Evolutionary conservation across 2,888 invertebrate species (phyloP).

Genomic region (Campoletis raptor): DNA sequence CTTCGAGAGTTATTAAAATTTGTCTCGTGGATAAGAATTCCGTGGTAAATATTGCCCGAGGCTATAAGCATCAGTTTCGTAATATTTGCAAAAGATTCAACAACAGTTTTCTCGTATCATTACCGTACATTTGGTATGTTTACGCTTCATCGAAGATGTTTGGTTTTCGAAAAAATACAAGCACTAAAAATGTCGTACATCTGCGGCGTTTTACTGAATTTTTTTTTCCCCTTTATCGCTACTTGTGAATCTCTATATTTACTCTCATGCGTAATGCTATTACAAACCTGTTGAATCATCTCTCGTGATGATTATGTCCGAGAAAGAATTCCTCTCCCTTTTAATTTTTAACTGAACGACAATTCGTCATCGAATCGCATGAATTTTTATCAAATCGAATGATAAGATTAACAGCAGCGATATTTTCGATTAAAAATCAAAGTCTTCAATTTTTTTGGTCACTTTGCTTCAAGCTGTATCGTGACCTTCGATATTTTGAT

Average conservation of each 20-base stretch:
- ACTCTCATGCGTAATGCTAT: constrained; percentile 30
- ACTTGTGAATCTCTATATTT: constrained; percentile 27
- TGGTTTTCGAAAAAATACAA: not conserved
- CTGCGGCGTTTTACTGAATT: not conserved
- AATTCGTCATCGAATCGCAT: not conserved
- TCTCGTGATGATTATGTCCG: not conserved
- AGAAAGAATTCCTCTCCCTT: not conserved
- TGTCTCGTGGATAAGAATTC: not conserved
- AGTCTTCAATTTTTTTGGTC: not conserved
- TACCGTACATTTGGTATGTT: not conserved
- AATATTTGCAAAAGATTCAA: not conserved
- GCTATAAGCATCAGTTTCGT: not conserved
- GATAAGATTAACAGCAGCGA: not conserved
- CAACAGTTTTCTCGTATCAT: not conserved
- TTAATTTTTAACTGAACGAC: not conserved
- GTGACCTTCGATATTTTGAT: not conserved
- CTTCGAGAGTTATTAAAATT: not conserved
- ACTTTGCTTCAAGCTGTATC: not conserved
- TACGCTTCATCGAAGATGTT: not conserved
- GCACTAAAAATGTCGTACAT: not conserved
- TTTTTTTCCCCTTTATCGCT: not conserved
- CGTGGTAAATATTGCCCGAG: not conserved
- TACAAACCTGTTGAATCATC: constrained; percentile 35
- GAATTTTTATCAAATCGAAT: not conserved
- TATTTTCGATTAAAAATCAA: not conserved